phyloP scores from a whole-genome alignment of 92 coral and sea anemone genomes.

The Porites rus region DNA sequence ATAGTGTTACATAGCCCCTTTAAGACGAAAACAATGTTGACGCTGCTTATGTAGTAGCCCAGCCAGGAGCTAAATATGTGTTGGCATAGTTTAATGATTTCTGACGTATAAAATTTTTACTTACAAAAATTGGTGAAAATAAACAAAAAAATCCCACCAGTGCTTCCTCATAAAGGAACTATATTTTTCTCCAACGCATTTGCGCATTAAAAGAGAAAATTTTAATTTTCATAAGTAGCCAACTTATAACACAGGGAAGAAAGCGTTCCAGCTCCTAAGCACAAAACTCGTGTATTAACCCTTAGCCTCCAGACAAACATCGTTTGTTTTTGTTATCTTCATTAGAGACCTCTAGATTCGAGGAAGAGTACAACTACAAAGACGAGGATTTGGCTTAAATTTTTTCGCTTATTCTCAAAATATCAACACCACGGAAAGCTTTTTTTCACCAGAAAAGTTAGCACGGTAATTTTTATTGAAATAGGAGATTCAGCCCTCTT shows the following conservation, averaged over 20 bases:
- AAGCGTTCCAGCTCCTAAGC: neutral
- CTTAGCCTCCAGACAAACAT: neutral
- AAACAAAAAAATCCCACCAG: constrained; percentile 51
- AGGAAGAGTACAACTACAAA: too few species aligned
- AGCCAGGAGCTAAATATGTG: constrained; percentile 9
- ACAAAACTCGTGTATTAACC: neutral
- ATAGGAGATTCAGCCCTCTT: too few species aligned
- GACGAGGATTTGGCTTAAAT: too few species aligned
- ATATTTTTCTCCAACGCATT: constrained; percentile 12
- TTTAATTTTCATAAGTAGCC: constrained; percentile 17
- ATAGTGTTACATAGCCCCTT: too few species aligned
- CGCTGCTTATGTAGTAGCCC: too few species aligned
- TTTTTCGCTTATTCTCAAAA: too few species aligned
- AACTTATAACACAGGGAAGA: constrained; percentile 14
- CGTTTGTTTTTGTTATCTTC: neutral
- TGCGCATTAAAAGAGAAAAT: constrained; percentile 24
- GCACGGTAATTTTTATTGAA: too few species aligned
- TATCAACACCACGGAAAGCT: too few species aligned
- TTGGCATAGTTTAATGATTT: constrained; percentile 78
- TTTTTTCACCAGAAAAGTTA: too few species aligned
- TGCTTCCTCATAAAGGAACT: constrained; percentile 39
- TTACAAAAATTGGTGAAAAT: constrained; percentile 79
- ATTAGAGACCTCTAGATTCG: too few species aligned
- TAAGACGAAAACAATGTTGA: too few species aligned
- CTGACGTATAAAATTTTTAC: constrained; percentile 84